Percentiles rank a stretch among this genome's conserved stretches.
Evolutionary conservation across 2,113 vertebrate species (phyloP).

Genomic region (Microcebus tavaratra): DNA sequence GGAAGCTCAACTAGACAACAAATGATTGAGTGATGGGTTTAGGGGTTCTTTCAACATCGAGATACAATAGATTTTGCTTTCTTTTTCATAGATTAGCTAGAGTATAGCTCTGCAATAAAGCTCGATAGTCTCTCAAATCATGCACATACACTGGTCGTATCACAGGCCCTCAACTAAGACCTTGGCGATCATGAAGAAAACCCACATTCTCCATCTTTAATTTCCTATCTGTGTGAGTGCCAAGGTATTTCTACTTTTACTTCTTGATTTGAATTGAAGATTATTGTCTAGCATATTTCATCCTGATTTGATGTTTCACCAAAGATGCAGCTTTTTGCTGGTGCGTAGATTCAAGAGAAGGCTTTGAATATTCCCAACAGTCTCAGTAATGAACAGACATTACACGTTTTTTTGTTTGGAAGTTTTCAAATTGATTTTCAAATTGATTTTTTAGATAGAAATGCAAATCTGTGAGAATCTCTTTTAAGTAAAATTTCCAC

Average conservation of each 20-base stretch:
- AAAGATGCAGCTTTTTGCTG: neutral
- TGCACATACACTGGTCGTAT: fast-evolving
- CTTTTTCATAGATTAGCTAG: neutral
- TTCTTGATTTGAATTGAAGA: neutral
- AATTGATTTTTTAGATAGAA: conserved; percentile 19
- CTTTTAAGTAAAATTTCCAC: neutral
- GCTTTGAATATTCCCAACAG: neutral
- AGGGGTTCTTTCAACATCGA: neutral
- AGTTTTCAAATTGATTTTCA: neutral
- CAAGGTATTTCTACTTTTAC: neutral
- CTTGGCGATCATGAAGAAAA: neutral
- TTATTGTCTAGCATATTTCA: neutral
- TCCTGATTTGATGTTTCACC: neutral
- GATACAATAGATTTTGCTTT: neutral
- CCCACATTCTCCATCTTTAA: neutral
- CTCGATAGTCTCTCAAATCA: neutral
- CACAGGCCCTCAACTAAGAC: too few relatives aligned
- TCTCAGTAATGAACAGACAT: neutral
- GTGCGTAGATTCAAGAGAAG: neutral
- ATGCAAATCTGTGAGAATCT: neutral
- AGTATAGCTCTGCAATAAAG: neutral
- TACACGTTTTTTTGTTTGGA: neutral
- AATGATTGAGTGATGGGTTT: neutral
- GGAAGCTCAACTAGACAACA: neutral
- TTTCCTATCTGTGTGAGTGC: neutral